phyloP scores from a whole-genome alignment of 2,113 vertebrate genomes.

The Panthera tigris region DNA sequence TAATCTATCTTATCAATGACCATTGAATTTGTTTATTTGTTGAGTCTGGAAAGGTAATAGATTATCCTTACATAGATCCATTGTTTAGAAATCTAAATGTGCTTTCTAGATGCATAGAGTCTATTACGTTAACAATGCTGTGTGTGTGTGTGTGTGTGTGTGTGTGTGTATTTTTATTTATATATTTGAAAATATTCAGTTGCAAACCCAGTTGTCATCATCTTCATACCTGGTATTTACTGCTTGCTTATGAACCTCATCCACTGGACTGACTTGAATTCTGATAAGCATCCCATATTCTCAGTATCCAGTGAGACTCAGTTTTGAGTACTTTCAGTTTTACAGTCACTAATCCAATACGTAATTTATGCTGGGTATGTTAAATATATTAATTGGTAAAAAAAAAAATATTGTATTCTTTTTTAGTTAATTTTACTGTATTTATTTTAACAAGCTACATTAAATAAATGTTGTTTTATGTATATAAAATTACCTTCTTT shows the following conservation, averaged over 20 bases:
- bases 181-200: background rate
- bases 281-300: background rate
- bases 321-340: background rate
- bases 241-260: background rate
- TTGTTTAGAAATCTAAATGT: slow-evolving; percentile 14
- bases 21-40: background rate
- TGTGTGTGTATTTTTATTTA: background rate
- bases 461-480: slow-evolving; percentile 2
- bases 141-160: background rate
- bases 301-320: background rate
- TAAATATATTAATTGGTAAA: background rate
- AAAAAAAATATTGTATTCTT: background rate
- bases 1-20: background rate
- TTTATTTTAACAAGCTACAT: background rate
- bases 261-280: background rate
- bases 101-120: background rate
- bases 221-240: background rate
- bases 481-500: background rate
- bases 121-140: background rate
- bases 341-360: background rate
- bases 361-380: background rate
- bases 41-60: background rate
- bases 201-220: background rate
- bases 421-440: background rate
- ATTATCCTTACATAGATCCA: background rate